These are phyloP conservation scores for Xyrichtys novacula DNA, from an alignment of 2,797 vertebrate species.

Conservation along the genomic window DNA sequence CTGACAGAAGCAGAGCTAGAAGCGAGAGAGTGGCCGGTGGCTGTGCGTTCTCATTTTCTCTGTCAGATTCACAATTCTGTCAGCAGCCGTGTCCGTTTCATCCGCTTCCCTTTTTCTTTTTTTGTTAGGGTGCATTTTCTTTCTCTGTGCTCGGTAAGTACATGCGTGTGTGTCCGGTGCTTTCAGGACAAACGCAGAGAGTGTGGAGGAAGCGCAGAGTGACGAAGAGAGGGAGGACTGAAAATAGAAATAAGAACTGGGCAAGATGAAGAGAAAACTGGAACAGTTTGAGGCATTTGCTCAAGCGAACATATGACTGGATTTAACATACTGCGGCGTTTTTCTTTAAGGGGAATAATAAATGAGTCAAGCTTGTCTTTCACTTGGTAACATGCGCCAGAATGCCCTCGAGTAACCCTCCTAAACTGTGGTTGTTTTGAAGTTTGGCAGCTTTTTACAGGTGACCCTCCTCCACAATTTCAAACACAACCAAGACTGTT, in stretches of 20 bases:
- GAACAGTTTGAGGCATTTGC: constrained; percentile 24
- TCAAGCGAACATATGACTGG: constrained; percentile 3
- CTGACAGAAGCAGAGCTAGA: constrained; percentile 54
- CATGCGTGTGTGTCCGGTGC: constrained; percentile 18
- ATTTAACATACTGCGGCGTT: constrained; percentile 23
- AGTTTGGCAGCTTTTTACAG: constrained; percentile 10
- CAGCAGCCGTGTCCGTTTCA: constrained; percentile 74
- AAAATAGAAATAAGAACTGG: constrained; percentile 38
- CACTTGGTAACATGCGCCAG: constrained; percentile 2
- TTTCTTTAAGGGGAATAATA: constrained; percentile 31
- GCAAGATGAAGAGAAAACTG: constrained; percentile 19
- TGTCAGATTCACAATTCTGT: constrained; percentile 76
- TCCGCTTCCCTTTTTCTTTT: constrained; percentile 55
- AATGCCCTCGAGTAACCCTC: constrained; percentile 34
- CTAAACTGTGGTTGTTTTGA: constrained; percentile 14
- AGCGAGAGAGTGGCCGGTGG: constrained; percentile 45
- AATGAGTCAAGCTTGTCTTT: constrained; percentile 20
- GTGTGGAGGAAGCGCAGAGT: constrained; percentile 30
- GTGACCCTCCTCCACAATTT: background rate
- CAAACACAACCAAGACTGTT: constrained; percentile 9
- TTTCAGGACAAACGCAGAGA: constrained; percentile 52
- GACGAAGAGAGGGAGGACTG: constrained; percentile 12
- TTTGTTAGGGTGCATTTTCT: constrained; percentile 68
- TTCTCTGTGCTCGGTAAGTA: constrained; percentile 56
- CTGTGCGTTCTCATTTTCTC: constrained; percentile 51